Percentiles rank a stretch among this genome's conserved stretches.
Evolutionary conservation across 2,113 vertebrate species (phyloP).

Genomic region (Daboia siamensis): DNA sequence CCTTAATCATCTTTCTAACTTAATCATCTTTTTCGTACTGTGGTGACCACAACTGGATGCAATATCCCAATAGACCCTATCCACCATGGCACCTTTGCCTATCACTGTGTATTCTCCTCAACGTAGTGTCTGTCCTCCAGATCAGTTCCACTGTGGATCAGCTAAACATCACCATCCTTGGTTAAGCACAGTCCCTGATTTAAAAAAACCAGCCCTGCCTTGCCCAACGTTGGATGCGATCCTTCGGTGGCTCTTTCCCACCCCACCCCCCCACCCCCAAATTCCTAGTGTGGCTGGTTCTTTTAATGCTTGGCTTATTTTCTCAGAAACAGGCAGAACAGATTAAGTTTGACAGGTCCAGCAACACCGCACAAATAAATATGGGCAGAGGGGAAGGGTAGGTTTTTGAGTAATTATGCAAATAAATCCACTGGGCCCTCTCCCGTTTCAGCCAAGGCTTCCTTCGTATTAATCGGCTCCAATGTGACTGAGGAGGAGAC

Average conservation of each 20-base stretch:
- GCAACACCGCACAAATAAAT: conserved; percentile 60
- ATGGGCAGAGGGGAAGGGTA: background rate
- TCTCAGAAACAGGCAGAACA: background rate
- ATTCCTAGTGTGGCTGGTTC: background rate
- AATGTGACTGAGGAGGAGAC: conserved; percentile 53
- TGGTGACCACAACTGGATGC: no score
- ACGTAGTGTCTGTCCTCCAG: background rate
- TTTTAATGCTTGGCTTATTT: background rate
- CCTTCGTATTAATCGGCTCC: conserved; percentile 57
- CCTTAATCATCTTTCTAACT: no score
- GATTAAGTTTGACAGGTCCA: conserved; percentile 54
- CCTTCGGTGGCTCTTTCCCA: background rate
- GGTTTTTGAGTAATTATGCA: conserved; percentile 67
- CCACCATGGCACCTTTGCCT: background rate
- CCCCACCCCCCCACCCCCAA: background rate
- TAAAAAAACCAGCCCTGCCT: background rate
- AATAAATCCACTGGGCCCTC: conserved; percentile 53
- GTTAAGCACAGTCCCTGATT: background rate
- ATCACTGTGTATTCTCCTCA: background rate
- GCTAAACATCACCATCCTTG: background rate
- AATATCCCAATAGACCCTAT: background rate
- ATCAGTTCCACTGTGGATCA: background rate
- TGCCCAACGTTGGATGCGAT: background rate
- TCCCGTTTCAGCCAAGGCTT: conserved; percentile 33
- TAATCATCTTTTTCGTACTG: no score